Percentiles rank a stretch among this genome's conserved stretches.
These are phyloP conservation scores for Megaustenia siamemsis DNA, from an alignment of 2,888 invertebrate genomes.

Conservation along the genomic window DNA sequence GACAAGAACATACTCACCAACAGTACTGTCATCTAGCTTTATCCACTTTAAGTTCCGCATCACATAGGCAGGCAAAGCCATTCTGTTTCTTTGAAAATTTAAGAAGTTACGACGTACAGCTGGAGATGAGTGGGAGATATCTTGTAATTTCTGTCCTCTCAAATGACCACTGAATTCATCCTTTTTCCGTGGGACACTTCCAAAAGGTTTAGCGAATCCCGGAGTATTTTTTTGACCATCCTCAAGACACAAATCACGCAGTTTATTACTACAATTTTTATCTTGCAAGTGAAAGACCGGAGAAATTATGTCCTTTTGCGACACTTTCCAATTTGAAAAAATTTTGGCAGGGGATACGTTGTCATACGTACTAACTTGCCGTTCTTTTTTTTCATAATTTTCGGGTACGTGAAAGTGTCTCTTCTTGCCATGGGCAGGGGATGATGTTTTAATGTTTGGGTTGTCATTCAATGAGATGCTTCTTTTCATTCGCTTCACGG, in stretches of 20 bases:
- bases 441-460: background rate
- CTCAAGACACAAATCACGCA: background rate
- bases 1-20: slow-evolving; percentile 58
- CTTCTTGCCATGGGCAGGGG: background rate
- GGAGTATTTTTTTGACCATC: background rate
- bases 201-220: background rate
- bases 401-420: background rate
- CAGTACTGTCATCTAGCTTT: slow-evolving; percentile 61
- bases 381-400: background rate
- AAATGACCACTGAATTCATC: background rate
- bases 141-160: background rate
- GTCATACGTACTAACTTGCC: slow-evolving; percentile 53
- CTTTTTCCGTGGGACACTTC: background rate
- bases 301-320: background rate
- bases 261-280: background rate
- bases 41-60: slow-evolving; percentile 68
- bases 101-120: slow-evolving; percentile 9
- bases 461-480: background rate
- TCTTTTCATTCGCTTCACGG: background rate
- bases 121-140: background rate
- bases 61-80: slow-evolving; percentile 61
- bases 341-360: slow-evolving; percentile 47
- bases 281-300: background rate
- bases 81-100: slow-evolving; percentile 33
- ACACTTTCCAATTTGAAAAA: background rate